Conservation (phyloP, 2,797 vertebrate genomes). For the Erethizon dorsatum region DNA sequence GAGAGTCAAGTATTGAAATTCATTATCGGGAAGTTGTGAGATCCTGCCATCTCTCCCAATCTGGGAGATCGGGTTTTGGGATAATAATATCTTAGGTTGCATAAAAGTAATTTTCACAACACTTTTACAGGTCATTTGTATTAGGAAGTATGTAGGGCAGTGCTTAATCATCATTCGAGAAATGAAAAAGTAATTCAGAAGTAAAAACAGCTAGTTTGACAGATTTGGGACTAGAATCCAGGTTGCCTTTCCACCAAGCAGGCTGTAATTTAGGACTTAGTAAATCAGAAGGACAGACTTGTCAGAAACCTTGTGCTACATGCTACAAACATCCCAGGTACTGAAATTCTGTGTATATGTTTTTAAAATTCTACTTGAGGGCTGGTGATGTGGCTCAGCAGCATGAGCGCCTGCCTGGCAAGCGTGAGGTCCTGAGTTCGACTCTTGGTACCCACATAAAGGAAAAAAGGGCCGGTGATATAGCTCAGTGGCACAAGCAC, state of each 20-base stretch:
- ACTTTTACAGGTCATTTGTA: neutral
- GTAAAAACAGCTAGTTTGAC: neutral
- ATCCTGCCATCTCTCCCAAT: neutral
- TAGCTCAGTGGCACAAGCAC: too few species aligned
- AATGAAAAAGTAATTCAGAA: neutral
- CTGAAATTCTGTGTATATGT: too few species aligned
- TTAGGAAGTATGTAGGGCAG: neutral
- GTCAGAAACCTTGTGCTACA: neutral
- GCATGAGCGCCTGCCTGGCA: too few species aligned
- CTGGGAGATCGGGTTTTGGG: neutral
- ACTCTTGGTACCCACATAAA: too few species aligned
- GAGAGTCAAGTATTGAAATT: neutral
- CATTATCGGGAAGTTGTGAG: neutral
- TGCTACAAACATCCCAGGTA: neutral
- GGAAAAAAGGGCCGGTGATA: too few species aligned
- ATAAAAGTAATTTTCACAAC: neutral
- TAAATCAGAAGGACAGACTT: neutral
- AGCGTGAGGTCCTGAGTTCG: too few species aligned
- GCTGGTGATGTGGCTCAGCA: too few species aligned
- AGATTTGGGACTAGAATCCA: neutral
- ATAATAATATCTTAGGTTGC: neutral
- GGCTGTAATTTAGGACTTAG: neutral
- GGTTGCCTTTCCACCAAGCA: neutral
- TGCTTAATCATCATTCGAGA: neutral
- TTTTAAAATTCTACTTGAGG: neutral